Evolutionary conservation across 2,888 invertebrate species (phyloP).

Genomic region (Troides oblongomaculatus): DNA sequence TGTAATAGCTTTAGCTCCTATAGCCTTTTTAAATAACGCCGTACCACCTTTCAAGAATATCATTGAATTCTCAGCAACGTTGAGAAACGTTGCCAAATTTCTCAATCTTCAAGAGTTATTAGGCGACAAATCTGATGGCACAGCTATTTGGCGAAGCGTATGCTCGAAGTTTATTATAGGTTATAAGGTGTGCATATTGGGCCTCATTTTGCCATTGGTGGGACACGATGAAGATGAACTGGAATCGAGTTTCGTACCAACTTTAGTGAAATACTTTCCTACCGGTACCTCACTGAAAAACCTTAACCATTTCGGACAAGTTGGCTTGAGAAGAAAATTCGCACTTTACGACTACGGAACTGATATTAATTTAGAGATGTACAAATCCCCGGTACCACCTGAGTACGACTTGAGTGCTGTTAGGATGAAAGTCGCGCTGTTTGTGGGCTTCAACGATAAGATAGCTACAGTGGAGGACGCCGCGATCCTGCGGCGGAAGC

Average conservation of each 20-base stretch:
- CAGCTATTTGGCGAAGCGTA: slow-evolving; percentile 7
- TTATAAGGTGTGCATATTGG: slow-evolving; percentile 29
- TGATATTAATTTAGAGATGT: slow-evolving; percentile 38
- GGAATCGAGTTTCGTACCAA: slow-evolving; percentile 36
- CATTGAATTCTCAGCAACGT: slow-evolving; percentile 37
- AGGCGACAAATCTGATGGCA: neutral
- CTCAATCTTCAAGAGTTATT: neutral
- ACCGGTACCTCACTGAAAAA: slow-evolving; percentile 43
- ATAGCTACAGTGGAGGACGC: slow-evolving; percentile 38
- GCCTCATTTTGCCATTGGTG: slow-evolving; percentile 19
- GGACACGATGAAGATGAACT: slow-evolving; percentile 36
- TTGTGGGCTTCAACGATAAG: slow-evolving; percentile 39
- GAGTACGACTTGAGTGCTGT: slow-evolving; percentile 41
- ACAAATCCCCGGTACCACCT: slow-evolving; percentile 39
- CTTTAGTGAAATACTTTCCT: slow-evolving; percentile 38
- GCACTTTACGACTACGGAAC: slow-evolving; percentile 44
- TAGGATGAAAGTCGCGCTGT: slow-evolving; percentile 36
- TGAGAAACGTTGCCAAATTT: neutral
- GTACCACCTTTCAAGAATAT: slow-evolving; percentile 38
- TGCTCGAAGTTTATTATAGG: slow-evolving; percentile 27
- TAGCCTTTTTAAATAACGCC: slow-evolving; percentile 65
- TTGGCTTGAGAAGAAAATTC: slow-evolving; percentile 35
- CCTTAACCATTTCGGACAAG: slow-evolving; percentile 41
- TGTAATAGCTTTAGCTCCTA: slow-evolving; percentile 76
- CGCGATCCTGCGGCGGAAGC: slow-evolving; percentile 28